Conservation (phyloP, 2,888 invertebrate genomes). For the Hirtodrosophila cameraria region DNA sequence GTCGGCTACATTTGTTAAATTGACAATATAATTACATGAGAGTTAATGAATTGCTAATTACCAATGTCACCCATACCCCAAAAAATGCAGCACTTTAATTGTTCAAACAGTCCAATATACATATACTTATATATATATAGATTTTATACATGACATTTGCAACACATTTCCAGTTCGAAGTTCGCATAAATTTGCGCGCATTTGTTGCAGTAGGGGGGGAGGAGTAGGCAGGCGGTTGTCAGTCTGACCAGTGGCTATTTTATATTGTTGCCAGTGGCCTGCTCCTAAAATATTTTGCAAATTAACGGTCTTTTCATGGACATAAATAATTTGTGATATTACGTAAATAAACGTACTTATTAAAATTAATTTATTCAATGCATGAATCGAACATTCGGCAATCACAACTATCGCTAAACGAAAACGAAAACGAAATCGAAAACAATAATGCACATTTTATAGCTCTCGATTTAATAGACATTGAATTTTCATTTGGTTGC, state of each 20-base stretch:
- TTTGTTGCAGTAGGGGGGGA: neutral
- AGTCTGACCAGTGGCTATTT: neutral
- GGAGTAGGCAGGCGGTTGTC: neutral
- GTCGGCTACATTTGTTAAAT: slow-evolving; percentile 36
- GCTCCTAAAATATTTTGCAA: slow-evolving; percentile 65
- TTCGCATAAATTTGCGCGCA: slow-evolving; percentile 64
- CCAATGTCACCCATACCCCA: slow-evolving; percentile 21
- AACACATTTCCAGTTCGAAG: slow-evolving; percentile 38
- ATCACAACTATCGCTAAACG: neutral
- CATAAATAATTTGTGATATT: slow-evolving; percentile 49
- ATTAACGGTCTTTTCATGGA: slow-evolving; percentile 50
- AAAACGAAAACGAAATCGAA: neutral
- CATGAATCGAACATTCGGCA: slow-evolving; percentile 12
- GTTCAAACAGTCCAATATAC: slow-evolving; percentile 10
- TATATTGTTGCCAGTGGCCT: slow-evolving; percentile 19
- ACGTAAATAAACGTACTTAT: slow-evolving; percentile 40
- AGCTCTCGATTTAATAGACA: slow-evolving; percentile 5
- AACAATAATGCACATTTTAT: slow-evolving; percentile 10
- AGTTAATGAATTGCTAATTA: slow-evolving; percentile 70
- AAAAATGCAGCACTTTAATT: slow-evolving; percentile 24
- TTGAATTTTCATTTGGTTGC: slow-evolving; percentile 3
- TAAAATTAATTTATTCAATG: slow-evolving; percentile 55
- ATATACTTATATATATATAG: too few relatives aligned
- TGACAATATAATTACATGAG: slow-evolving; percentile 66
- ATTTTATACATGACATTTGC: slow-evolving; percentile 39